Base-by-base conservation (phyloP, 2,888 invertebrate genomes). In the Leptothorax acervorum region DNA sequence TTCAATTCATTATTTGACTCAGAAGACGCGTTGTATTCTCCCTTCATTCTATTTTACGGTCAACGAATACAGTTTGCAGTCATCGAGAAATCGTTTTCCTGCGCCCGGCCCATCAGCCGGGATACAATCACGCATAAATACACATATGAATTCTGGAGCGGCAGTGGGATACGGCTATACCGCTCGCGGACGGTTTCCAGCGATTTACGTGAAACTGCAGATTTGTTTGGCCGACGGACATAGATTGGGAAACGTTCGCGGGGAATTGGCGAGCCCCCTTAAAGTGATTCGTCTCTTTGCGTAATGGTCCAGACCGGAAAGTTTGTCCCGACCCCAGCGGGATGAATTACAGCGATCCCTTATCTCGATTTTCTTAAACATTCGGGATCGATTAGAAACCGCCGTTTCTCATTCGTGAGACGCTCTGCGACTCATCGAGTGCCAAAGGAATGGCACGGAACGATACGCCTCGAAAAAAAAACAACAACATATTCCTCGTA, bases 181-280 rank as follows among this genome's bases (percentile, higher is more conserved):
- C 35, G 55, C 11, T 45, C 55, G 45, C 45, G 53, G 48, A 57
- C 57, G 71, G 76, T 83, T 78, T 83, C 82, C 57, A 82, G 73
- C 87, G 81, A 87, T 88, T 89, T 88, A 88, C 88, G 86, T 88
- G 87, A 90, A 92, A 90, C 92, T 92, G 91, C 90, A 93, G 92
- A 93, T 92, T 93, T 90, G 89, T 81, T 86, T 84, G 84, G 85
- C 85, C 88, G 79, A 88, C 85, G 86, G 86, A 82, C 86, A 23
- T 84, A 91, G 87, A 91, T 87, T 89, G 87, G 88, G 90, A 90
- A 88, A 86, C 83, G 83, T 86, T 84, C 84, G 82, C 68, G 75
- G 76, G 83, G 66, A 84, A 86, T 48, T 31, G 66, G 39, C 55
- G 62, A 39, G 70, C 78, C 84, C 84, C 84, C 79, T 86, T 65